phyloP scores from a whole-genome alignment of 2,797 vertebrate genomes.

The Ciconia nigra region DNA sequence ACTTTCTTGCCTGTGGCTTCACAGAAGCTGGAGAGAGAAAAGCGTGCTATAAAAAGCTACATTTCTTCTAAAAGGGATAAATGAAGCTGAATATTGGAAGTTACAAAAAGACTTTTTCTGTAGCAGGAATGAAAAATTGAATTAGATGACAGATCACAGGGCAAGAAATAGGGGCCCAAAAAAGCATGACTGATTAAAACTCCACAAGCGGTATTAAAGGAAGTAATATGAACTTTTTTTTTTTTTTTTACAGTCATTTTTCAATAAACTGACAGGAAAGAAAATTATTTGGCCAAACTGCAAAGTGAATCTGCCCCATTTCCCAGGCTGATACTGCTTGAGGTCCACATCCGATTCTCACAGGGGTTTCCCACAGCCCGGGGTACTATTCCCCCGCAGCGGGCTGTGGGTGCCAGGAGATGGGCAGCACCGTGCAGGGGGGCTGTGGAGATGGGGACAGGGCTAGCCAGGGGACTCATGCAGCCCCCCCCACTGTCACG shows the following conservation, averaged over 20 bases:
- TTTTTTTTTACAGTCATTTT: not conserved
- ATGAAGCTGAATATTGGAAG: not conserved
- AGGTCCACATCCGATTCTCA: not conserved
- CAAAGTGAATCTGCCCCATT: not conserved
- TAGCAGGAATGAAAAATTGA: not conserved
- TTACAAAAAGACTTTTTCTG: not conserved
- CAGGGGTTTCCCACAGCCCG: not conserved
- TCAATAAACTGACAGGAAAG: not conserved
- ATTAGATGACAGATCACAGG: not conserved
- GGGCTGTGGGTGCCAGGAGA: too few species aligned
- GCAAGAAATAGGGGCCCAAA: not conserved
- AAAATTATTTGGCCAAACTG: not conserved
- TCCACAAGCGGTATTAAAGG: not conserved
- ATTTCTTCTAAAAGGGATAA: not conserved
- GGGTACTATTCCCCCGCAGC: fast-evolving
- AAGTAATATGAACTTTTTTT: not conserved
- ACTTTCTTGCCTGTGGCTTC: not conserved
- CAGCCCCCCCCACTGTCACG: not conserved
- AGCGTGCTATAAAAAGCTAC: not conserved
- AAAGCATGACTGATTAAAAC: conserved; percentile 17
- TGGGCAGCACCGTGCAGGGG: not conserved
- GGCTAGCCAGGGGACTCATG: not conserved
- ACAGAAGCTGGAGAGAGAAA: not conserved
- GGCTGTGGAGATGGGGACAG: not conserved
- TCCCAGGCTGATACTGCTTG: not conserved